Evolutionary conservation across 2,113 vertebrate genomes (phyloP), one percentile per base, ranked within the genome.

Genomic region (Brachyistius frenatus): DNA sequence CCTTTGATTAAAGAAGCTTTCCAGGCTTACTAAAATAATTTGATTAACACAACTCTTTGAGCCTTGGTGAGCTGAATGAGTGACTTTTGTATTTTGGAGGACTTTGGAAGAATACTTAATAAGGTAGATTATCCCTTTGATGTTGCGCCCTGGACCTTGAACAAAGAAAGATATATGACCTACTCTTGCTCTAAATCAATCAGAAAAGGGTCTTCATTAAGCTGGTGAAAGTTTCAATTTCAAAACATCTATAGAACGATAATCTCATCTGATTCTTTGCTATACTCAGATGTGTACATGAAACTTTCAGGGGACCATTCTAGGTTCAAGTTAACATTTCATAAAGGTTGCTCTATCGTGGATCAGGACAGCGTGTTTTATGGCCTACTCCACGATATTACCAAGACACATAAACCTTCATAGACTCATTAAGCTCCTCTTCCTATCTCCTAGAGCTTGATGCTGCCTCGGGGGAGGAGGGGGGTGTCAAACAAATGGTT

Each of bases 11-110:
- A 66, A 78, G 80, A 57, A 76, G 80, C 72, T 74, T 86, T 74
- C 56, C 66, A 88, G 77, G 77, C 72, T 82, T 73, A 53, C 57
- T 85, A 55, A 83, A 78, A 81, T 83, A 76, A 90, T 92, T 89
- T 86, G 86, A 91, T 87, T 84, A 90, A 76, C 63, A 78, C 62
- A 81, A 66, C 77, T 82, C 52, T 41, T 30, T 36, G 66, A 57
- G 76, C 85, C 79, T 84, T 64, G 14, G 82, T 84, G 86, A 88
- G 78, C 68, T 76, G 64, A 84, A 78, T 65, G 60, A 83, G 57
- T 86, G 86, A 89, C 85, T 86, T 80, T 57, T 78, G 67, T 65
- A 80, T 91, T 83, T 80, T 73, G 71, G 79, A 84, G 64, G 64
- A 84, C 78, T 84, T 74, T 3, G 62, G 63, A 62, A 85, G 79